These are phyloP conservation scores for Artibeus lituratus DNA, from an alignment of 2,797 vertebrate species.

Conservation along the genomic window DNA sequence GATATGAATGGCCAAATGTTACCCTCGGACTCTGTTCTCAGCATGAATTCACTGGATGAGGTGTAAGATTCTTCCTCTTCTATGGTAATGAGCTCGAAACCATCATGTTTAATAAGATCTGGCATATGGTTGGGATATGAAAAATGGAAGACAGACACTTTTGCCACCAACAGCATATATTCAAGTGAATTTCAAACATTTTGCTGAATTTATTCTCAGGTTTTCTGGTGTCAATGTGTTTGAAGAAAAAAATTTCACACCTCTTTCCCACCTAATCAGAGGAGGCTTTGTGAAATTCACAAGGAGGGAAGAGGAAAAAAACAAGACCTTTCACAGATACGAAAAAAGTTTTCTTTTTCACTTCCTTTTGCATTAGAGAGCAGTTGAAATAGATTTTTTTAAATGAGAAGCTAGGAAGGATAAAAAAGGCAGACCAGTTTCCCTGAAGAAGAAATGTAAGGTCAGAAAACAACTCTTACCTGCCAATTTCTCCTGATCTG, in stretches of 20 bases:
- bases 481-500: not conserved
- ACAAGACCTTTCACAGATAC: not conserved
- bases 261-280: slow-evolving; percentile 52
- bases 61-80: not conserved
- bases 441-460: not conserved
- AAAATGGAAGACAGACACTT: slow-evolving; percentile 14
- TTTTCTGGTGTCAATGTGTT: slow-evolving; percentile 16
- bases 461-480: not conserved
- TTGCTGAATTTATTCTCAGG: slow-evolving; percentile 54
- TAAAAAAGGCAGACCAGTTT: not conserved
- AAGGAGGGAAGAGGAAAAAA: slow-evolving; percentile 25
- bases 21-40: not conserved
- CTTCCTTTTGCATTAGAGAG: not conserved
- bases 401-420: not conserved
- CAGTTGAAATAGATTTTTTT: not conserved
- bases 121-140: not conserved
- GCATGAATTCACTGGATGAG: not conserved
- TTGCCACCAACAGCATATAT: not conserved
- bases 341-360: not conserved
- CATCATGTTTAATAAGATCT: not conserved
- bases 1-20: not conserved
- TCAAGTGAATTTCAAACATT: slow-evolving; percentile 44
- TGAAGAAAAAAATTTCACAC: slow-evolving; percentile 38
- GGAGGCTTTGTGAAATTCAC: slow-evolving; percentile 36
- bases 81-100: not conserved